A percentile compares a stretch with the other conserved stretches of the same genome.
Conservation (phyloP, 2,797 vertebrate species). For the Sebastes alutus region DNA sequence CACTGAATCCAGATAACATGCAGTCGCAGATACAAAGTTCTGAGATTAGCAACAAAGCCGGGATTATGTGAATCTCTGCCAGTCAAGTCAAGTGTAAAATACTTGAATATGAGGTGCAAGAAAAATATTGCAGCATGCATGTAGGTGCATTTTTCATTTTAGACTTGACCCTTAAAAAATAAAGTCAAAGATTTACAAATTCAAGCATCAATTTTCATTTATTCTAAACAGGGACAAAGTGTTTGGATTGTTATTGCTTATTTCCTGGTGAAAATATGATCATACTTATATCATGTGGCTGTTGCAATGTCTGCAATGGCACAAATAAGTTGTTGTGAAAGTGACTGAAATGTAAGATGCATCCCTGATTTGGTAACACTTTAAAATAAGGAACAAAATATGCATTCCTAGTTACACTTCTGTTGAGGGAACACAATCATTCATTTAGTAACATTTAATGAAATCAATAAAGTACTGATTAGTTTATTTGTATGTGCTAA, state of each 20-base stretch:
- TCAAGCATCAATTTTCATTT: background rate
- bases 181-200: background rate
- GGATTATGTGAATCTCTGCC: slow-evolving; percentile 62
- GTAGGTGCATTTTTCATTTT: background rate
- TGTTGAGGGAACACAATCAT: background rate
- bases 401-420: background rate
- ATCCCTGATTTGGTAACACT: background rate
- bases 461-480: background rate
- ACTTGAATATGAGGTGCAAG: background rate
- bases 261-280: background rate
- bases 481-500: background rate
- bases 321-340: background rate
- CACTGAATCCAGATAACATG: slow-evolving; percentile 46
- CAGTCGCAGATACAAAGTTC: slow-evolving; percentile 39
- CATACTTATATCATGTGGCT: background rate
- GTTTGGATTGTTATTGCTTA: background rate
- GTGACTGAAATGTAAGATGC: background rate
- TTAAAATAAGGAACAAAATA: background rate
- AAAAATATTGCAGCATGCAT: background rate
- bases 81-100: slow-evolving; percentile 6
- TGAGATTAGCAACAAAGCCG: slow-evolving; percentile 71
- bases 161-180: too few relatives aligned
- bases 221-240: background rate
- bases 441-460: background rate
- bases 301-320: background rate